These are phyloP conservation scores for Trachemys scripta DNA, from an alignment of 2,113 vertebrate genomes.

Conservation along the genomic window DNA sequence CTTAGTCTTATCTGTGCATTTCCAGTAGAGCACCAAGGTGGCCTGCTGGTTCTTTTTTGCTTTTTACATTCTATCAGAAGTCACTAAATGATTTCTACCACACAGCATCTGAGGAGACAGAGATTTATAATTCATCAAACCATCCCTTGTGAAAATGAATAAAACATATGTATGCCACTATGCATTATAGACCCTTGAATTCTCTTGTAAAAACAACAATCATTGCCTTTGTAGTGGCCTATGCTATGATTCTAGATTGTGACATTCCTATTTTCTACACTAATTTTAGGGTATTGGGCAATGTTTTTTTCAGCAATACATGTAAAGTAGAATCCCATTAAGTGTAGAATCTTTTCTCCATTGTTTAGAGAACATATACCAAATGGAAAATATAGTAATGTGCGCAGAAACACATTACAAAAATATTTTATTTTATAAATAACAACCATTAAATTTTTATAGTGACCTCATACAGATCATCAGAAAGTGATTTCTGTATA, in stretches of 20 bases:
- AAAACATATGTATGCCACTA: conserved; percentile 27
- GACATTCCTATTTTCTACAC: conserved; percentile 26
- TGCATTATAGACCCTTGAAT: conserved; percentile 21
- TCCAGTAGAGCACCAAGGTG: background rate
- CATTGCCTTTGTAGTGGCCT: conserved; percentile 29
- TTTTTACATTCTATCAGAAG: conserved; percentile 26
- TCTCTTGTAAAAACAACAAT: conserved; percentile 52
- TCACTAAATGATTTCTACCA: conserved; percentile 33
- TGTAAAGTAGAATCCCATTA: background rate
- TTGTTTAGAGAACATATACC: background rate
- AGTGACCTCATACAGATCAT: background rate
- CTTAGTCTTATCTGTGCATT: background rate
- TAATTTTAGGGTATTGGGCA: background rate
- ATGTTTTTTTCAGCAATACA: background rate
- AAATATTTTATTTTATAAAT: background rate
- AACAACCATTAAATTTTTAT: background rate
- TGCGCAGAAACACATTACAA: background rate
- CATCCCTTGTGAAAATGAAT: conserved; percentile 57
- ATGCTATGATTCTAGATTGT: background rate
- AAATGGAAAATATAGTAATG: background rate
- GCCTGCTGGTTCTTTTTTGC: background rate
- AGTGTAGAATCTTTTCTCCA: background rate
- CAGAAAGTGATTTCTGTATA: background rate
- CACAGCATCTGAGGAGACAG: background rate
- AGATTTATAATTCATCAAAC: conserved; percentile 67